Base-by-base conservation (phyloP, 2,888 invertebrate genomes). In the Clepsis dumicolana region DNA sequence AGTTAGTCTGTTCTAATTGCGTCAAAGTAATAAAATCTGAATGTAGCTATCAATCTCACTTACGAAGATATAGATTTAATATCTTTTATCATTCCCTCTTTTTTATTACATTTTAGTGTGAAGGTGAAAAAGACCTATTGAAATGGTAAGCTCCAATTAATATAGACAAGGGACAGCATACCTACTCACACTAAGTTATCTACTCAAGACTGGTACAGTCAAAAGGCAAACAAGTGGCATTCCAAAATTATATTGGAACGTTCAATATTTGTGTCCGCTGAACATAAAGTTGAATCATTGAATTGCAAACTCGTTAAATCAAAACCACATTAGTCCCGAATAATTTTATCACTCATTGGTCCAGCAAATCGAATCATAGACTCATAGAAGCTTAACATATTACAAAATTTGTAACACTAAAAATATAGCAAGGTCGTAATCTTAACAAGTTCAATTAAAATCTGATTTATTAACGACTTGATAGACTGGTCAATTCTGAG, bases 381-480 rank as follows among this genome's bases (percentile, higher is more conserved):
- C 56, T 25, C 25, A 50, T 35, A 38, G 24, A 4, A 63, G 27
- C 48, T 25, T 38, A 63, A 25, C 57, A 4, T 56, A 41, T 56
- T 66, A 68, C 57, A 41, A 24, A 68, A 68, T 63, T 32, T 41
- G 57, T 32, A 29, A 44, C 52, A 41, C 44, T 24, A 50, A 59
- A 41, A 61, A 29, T 57, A 14, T 1, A 41, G 57, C 57, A 57
- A 63, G 38, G 38, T 67, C 57, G 50, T 57, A 61, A 61, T 29
- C 29, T 4, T 29, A 44, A 44, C 44, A 44, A 35, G 24, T 63
- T 68, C 63, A 68, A 68, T 68, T 64, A 68, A 68, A 68, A 64
- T 50, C 68, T 68, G 59, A 68, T 68, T 64, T 68, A 68, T 68
- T 52, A 25, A 25, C 27, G 63, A 59, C 52, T 59, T 68, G 67